Base-by-base conservation (phyloP, 2,888 invertebrate species). In the Aspidapion aeneum region DNA sequence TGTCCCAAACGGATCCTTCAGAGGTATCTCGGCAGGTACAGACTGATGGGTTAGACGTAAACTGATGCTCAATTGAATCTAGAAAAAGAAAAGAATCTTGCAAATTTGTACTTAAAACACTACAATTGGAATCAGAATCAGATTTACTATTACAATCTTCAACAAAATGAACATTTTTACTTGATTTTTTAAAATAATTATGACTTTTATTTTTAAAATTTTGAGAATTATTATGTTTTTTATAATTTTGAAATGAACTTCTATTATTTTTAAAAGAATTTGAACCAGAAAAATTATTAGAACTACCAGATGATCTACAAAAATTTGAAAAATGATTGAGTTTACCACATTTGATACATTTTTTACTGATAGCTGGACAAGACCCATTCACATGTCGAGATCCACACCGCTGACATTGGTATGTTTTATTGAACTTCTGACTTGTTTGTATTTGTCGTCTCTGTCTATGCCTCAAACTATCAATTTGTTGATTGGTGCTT, bases 301-400 rank as follows among this genome's bases (percentile, higher is more conserved):
- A 35, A 35, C 12, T 35, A 35, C 12, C 12, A 7, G 35, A 35
- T 7, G 3, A 7, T 35, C 35, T 35, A 35, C 35, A 12, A 35
- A 12, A 7, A 35, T 35, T 35, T 35, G n/a, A n/a, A n/a, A n/a
- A n/a, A n/a, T n/a, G n/a, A n/a, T n/a, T n/a, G n/a, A n/a, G n/a
- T 35, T 35, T 7, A 35, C 35, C 35, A 64, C 64, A 66, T 18
- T 56, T 55, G 7, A 12, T 35, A 49, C 61, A 66, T 17, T 54
- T 35, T 51, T 35, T 35, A 60, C 64, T 35, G 57, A 21, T 58
- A 3, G 66, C 64, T 22, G 58, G 48, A 48, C 63, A 61, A 17
- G 58, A 59, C 18, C 63, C 62, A 57, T 49, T 22, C 2, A 17
- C 50, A 49, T 66, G 66, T 35, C 68, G 57, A 18, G 60, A 61